phyloP scores from a whole-genome alignment of 2,797 vertebrate species.

The Chrosomus eos region DNA sequence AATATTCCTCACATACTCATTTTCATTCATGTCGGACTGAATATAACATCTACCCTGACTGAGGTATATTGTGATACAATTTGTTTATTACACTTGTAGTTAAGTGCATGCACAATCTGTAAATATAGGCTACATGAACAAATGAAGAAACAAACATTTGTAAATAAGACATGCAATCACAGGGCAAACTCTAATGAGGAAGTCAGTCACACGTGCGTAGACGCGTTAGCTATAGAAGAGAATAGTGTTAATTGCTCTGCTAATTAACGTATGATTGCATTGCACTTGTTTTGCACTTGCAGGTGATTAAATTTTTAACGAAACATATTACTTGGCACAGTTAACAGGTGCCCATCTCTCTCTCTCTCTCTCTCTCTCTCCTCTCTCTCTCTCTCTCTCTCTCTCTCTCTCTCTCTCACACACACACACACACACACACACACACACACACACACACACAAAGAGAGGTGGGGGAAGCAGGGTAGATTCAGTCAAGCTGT shows the following conservation, averaged over 20 bases:
- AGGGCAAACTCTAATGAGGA: slow-evolving; percentile 77
- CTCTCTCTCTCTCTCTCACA: slow-evolving; percentile 2
- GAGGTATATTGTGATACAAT: not conserved
- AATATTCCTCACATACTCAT: no score
- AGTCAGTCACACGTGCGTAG: slow-evolving; percentile 65
- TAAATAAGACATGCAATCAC: slow-evolving; percentile 76
- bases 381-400: no score
- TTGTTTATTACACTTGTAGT: not conserved
- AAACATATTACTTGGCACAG: slow-evolving; percentile 98
- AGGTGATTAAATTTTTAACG: slow-evolving; percentile 99
- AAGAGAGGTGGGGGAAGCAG: slow-evolving; percentile 19
- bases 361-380: no score
- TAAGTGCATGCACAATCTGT: slow-evolving; percentile 6
- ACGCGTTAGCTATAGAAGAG: slow-evolving; percentile 77
- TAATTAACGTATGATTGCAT: slow-evolving; percentile 99
- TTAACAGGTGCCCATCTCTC: slow-evolving; percentile 96
- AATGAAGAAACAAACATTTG: slow-evolving; percentile 69
- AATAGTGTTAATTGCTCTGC: slow-evolving; percentile 99
- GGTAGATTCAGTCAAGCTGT: slow-evolving; percentile 39
- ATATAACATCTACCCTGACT: not conserved
- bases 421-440: slow-evolving; percentile 38
- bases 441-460: slow-evolving; percentile 51
- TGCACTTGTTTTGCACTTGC: slow-evolving; percentile 99
- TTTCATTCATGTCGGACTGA: no score
- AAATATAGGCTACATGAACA: slow-evolving; percentile 17